Percentiles rank a stretch among this genome's conserved stretches.
Conservation (phyloP, 2,888 invertebrate species). For the Lycophotia porphyrea region DNA sequence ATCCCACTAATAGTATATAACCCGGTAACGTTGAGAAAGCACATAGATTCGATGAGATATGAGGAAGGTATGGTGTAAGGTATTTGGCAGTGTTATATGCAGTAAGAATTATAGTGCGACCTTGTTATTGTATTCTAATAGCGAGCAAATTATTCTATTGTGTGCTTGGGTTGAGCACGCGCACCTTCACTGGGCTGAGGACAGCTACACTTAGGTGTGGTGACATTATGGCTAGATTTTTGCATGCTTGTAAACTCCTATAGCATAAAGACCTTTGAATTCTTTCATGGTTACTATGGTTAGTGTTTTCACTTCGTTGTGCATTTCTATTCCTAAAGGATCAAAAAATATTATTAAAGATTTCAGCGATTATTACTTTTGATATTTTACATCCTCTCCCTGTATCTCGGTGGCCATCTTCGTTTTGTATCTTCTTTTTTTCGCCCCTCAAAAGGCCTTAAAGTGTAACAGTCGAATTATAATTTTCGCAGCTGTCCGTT, state of each 20-base stretch:
- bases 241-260: conserved; percentile 28
- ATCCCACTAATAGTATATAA: conserved; percentile 73
- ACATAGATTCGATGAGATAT: conserved; percentile 40
- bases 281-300: neutral
- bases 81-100: conserved; percentile 64
- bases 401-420: conserved; percentile 24
- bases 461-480: conserved; percentile 53
- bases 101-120: conserved; percentile 76
- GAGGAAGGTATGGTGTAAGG: conserved; percentile 11
- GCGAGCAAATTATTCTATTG: conserved; percentile 82
- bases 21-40: conserved; percentile 62
- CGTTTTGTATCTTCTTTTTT: conserved; percentile 19
- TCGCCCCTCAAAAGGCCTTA: conserved; percentile 41
- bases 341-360: neutral
- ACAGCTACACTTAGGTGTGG: conserved; percentile 59
- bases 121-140: conserved; percentile 87
- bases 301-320: neutral
- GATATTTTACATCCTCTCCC: conserved; percentile 20
- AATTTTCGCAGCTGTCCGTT: conserved; percentile 62
- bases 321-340: conserved; percentile 14
- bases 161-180: conserved; percentile 68
- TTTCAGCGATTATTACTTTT: conserved; percentile 1
- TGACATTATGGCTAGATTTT: conserved; percentile 47
- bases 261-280: neutral
- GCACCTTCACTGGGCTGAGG: conserved; percentile 69